Percentiles rank a stretch among this genome's conserved stretches.
phyloP scores from a whole-genome alignment of 2,888 invertebrate genomes.

The Ditula angustiorana region DNA sequence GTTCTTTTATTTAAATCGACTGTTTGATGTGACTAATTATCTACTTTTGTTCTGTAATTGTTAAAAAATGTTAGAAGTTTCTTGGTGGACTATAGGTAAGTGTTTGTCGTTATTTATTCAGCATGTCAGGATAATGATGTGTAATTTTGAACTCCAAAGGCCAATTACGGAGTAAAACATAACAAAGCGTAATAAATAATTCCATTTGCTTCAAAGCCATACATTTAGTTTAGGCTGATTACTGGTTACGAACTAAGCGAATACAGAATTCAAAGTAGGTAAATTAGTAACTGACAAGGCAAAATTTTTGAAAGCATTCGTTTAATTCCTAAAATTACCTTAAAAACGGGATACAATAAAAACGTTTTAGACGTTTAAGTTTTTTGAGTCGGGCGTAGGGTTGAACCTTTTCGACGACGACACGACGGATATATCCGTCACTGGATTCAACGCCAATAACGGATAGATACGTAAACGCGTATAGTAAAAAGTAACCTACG shows the following conservation, averaged over 20 bases:
- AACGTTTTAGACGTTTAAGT: too few species aligned
- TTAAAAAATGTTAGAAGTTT: background rate
- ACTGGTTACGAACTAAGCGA: background rate
- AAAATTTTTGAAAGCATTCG: too few species aligned
- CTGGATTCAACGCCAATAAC: too few species aligned
- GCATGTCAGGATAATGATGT: background rate
- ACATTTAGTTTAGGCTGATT: background rate
- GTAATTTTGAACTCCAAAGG: constrained; percentile 9
- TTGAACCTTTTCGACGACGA: too few species aligned
- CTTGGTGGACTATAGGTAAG: background rate
- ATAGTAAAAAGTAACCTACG: too few species aligned
- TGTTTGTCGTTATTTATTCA: background rate
- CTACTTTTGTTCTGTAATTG: too few species aligned
- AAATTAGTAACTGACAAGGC: background rate
- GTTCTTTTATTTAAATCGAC: too few species aligned
- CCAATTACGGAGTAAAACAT: constrained; percentile 7
- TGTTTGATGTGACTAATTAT: too few species aligned
- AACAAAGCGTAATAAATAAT: constrained; percentile 15
- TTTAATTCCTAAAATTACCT: background rate
- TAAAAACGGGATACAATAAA: too few species aligned
- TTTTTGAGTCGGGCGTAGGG: too few species aligned
- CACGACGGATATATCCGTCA: too few species aligned
- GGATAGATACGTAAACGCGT: too few species aligned
- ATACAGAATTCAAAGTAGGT: background rate
- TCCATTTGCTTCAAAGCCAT: constrained; percentile 5